Base-by-base conservation (phyloP, 2,113 vertebrate species). In the Lasiurus borealis region DNA sequence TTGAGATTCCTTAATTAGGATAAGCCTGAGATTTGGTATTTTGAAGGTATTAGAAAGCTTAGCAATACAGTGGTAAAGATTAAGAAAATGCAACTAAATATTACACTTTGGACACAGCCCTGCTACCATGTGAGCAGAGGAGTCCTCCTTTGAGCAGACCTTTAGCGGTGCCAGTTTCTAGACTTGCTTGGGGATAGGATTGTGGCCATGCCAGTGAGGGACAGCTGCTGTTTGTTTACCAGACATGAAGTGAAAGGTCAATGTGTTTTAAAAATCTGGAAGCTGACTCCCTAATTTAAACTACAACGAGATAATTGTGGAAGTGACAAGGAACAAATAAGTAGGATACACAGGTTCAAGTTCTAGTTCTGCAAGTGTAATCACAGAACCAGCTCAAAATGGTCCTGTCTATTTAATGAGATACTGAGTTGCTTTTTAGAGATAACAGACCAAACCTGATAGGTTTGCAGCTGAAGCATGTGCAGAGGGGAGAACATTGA, bases 1-100 rank as follows among this genome's bases (percentile, higher is more conserved):
- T 99, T 99, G 99, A 99, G 98, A 99, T 99, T 99, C 99, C 99
- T 99, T 99, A 99, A 99, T 99, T 99, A 99, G 98, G 99, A 99
- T 98, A 99, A 99, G 98, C 98, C 98, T 97, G 98, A 98, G 98
- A 99, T 99, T 98, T 98, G 98, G 98, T 98, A 99, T 99, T 99
- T 98, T 98, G 98, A 98, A 99, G 98, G 98, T 99, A 99, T 99
- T 99, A 99, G 98, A 98, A 98, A 98, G 98, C 98, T 99, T 98
- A 98, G 98, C 98, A 98, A 98, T 98, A 98, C 98, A 98, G 98
- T 97, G 96, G 98, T 97, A 98, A 98, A 99, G 98, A 99, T 99
- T 99, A 98, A 98, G 98, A 98, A 98, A 98, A 99, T 98, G 98
- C 98, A 98, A 99, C 98, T 98, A 98, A 98, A 98, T 98, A 98